A percentile compares a stretch with the other conserved stretches of the same genome.
These are phyloP conservation scores for Pseudolycoriella hygida DNA, from an alignment of 2,888 invertebrate species.

Conservation along the genomic window DNA sequence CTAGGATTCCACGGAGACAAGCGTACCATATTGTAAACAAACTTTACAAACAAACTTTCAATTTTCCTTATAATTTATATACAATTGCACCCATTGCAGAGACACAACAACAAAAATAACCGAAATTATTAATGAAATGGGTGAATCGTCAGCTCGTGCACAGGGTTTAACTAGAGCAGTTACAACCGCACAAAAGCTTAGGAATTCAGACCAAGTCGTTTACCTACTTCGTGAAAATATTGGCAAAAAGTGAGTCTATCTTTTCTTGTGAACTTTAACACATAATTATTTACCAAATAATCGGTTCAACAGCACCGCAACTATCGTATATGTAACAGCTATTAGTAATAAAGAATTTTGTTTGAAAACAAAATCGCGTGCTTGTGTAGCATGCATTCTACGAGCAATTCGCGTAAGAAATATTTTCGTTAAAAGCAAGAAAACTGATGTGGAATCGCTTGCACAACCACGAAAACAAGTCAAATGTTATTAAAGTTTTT, in stretches of 20 bases:
- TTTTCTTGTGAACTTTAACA: too few relatives aligned
- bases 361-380: too few relatives aligned
- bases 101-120: constrained; percentile 40
- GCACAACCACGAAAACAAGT: too few relatives aligned
- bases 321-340: too few relatives aligned
- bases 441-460: too few relatives aligned
- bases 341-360: too few relatives aligned
- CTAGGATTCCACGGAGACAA: constrained; percentile 34
- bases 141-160: constrained; percentile 52
- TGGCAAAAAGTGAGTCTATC: constrained; percentile 36
- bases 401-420: too few relatives aligned
- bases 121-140: constrained; percentile 49
- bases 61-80: not conserved
- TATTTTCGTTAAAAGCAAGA: too few relatives aligned
- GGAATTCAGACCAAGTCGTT: constrained; percentile 33
- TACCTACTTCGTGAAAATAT: constrained; percentile 27
- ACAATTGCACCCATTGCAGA: constrained; percentile 26
- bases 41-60: not conserved
- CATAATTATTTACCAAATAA: too few relatives aligned
- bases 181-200: constrained; percentile 49
- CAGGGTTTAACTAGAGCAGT: constrained; percentile 57
- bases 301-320: too few relatives aligned
- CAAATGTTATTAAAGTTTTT: too few relatives aligned
- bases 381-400: too few relatives aligned
- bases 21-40: constrained; percentile 32